Conservation (phyloP, 2,888 invertebrate species). For the Ceriagrion tenellum region DNA sequence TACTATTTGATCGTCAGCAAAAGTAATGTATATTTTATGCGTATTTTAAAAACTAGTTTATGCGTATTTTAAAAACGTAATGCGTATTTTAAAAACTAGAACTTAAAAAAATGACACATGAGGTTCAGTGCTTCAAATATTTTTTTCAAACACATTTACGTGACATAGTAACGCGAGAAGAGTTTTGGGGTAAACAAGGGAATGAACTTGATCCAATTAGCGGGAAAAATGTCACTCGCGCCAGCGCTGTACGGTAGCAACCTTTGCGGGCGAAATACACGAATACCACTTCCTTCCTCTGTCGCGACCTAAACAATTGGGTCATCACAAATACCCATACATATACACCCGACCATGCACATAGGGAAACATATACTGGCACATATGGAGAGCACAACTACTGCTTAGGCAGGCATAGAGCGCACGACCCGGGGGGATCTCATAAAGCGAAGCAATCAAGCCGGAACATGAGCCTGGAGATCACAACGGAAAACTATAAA, state of each 20-base stretch:
- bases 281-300: background rate
- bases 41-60: too few relatives aligned
- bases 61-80: too few relatives aligned
- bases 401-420: background rate
- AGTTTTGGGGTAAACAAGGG: background rate
- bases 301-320: background rate
- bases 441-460: background rate
- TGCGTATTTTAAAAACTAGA: too few relatives aligned
- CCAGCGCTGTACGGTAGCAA: background rate
- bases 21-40: too few relatives aligned
- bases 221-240: background rate
- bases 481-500: background rate
- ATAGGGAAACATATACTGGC: background rate
- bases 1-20: too few relatives aligned
- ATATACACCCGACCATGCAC: background rate
- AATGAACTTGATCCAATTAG: slow-evolving; percentile 5
- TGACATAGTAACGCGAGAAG: background rate
- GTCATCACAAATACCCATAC: background rate
- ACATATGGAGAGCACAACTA: background rate
- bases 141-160: too few relatives aligned
- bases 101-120: too few relatives aligned
- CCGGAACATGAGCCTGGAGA: background rate
- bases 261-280: background rate
- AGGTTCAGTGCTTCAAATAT: too few relatives aligned
- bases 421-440: background rate